Percentiles rank a stretch among this genome's conserved stretches.
phyloP scores from a whole-genome alignment of 2,797 vertebrate genomes.

The Tachyglossus aculeatus region DNA sequence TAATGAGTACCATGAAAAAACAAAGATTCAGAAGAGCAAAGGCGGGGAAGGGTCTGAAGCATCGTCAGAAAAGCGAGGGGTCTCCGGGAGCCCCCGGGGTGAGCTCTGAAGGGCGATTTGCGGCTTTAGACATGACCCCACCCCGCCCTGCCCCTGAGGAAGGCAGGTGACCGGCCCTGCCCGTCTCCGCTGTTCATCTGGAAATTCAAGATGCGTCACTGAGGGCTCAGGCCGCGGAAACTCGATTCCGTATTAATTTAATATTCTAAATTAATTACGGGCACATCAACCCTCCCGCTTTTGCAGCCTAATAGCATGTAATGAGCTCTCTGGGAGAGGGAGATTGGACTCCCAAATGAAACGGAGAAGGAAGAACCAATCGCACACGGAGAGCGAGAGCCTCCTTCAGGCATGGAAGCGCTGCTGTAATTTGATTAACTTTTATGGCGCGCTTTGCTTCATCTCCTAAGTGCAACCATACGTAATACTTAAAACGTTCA shows the following conservation, averaged over 20 bases:
- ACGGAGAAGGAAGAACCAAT: constrained; percentile 38
- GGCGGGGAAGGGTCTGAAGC: too few species aligned
- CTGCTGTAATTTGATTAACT: constrained; percentile 31
- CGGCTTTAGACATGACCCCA: too few species aligned
- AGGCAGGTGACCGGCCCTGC: too few species aligned
- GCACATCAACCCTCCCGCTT: constrained; percentile 26
- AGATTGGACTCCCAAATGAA: constrained; percentile 47
- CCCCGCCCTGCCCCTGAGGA: too few species aligned
- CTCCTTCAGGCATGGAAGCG: constrained; percentile 42
- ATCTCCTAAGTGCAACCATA: constrained; percentile 33
- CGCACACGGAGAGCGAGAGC: constrained; percentile 31
- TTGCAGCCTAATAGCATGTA: constrained; percentile 42
- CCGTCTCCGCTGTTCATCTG: too few species aligned
- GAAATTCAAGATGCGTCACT: constrained; percentile 12
- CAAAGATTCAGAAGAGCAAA: too few species aligned
- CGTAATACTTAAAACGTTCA: too few species aligned
- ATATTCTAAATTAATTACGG: constrained; percentile 53
- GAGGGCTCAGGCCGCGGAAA: constrained; percentile 30
- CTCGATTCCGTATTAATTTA: constrained; percentile 28
- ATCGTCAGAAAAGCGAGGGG: too few species aligned
- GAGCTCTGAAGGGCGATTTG: too few species aligned
- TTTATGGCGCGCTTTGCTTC: constrained; percentile 20
- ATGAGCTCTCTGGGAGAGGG: constrained; percentile 41
- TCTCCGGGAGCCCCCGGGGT: too few species aligned
- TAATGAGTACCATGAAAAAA: too few species aligned